Conservation (phyloP, 2,113 vertebrate species). For the Talpa occidentalis region DNA sequence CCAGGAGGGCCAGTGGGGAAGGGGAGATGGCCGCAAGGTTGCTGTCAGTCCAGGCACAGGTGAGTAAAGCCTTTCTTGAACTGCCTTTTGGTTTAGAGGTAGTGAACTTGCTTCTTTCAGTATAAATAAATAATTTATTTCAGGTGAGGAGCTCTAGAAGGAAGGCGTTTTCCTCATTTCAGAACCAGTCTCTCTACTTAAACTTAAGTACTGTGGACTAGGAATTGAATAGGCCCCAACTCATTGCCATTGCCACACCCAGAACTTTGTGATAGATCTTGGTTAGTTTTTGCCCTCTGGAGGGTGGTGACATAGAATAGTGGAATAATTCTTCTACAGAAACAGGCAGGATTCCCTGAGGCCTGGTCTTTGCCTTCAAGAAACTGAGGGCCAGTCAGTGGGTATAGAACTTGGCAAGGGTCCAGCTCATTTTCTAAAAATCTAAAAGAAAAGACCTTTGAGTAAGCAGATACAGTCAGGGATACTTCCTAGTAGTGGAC, state of each 20-base stretch:
- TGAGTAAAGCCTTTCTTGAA: slow-evolving; percentile 46
- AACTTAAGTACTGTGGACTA: background rate
- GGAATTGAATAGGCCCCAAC: background rate
- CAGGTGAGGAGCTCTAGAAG: background rate
- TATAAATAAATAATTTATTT: no score
- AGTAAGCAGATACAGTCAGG: background rate
- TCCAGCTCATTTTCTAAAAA: slow-evolving; percentile 28
- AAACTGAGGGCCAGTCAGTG: background rate
- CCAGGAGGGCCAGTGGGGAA: background rate
- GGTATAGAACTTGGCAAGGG: background rate
- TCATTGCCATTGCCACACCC: background rate
- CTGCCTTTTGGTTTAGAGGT: background rate
- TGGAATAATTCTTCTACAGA: background rate
- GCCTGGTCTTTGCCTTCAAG: background rate
- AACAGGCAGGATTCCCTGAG: background rate
- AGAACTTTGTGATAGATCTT: background rate
- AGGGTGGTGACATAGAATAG: background rate
- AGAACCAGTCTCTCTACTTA: background rate
- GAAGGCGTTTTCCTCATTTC: background rate
- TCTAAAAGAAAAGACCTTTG: background rate
- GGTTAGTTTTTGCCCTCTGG: background rate
- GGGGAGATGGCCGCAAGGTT: slow-evolving; percentile 59
- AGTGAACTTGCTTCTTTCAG: background rate
- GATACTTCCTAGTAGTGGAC: background rate
- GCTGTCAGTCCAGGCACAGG: slow-evolving; percentile 47